Evolutionary conservation across 2,888 invertebrate genomes (phyloP).

Genomic region (Osmoderma eremita): DNA sequence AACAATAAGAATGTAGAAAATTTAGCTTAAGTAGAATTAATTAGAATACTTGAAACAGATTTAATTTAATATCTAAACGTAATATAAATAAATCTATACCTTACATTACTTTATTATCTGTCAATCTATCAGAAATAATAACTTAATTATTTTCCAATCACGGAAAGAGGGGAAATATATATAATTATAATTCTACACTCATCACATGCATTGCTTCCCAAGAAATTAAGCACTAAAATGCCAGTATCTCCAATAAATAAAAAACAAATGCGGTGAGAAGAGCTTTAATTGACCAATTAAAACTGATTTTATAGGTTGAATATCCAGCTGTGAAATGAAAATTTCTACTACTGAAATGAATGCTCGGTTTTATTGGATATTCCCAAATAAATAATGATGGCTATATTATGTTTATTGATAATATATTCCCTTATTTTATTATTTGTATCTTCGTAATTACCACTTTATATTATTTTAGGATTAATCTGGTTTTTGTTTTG

Average conservation of each 20-base stretch:
- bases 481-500: too few species aligned
- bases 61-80: too few species aligned
- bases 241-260: neutral
- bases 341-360: neutral
- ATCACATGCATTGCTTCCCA: neutral
- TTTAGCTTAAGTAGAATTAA: too few species aligned
- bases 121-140: too few species aligned
- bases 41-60: too few species aligned
- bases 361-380: neutral
- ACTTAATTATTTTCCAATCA: too few species aligned
- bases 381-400: neutral
- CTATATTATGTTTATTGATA: constrained; percentile 2
- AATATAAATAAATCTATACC: too few species aligned
- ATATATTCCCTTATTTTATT: neutral
- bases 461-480: neutral
- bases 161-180: neutral
- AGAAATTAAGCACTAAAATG: neutral
- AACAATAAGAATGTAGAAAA: too few species aligned
- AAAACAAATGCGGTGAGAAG: neutral
- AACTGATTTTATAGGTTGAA: neutral
- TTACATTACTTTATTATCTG: too few species aligned
- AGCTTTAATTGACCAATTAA: constrained; percentile 15
- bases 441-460: neutral
- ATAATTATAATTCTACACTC: neutral
- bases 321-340: constrained; percentile 1